A percentile compares a stretch with the other conserved stretches of the same genome.
These are phyloP conservation scores for Salminus brasiliensis DNA, from an alignment of 2,113 vertebrate species.

Conservation along the genomic window DNA sequence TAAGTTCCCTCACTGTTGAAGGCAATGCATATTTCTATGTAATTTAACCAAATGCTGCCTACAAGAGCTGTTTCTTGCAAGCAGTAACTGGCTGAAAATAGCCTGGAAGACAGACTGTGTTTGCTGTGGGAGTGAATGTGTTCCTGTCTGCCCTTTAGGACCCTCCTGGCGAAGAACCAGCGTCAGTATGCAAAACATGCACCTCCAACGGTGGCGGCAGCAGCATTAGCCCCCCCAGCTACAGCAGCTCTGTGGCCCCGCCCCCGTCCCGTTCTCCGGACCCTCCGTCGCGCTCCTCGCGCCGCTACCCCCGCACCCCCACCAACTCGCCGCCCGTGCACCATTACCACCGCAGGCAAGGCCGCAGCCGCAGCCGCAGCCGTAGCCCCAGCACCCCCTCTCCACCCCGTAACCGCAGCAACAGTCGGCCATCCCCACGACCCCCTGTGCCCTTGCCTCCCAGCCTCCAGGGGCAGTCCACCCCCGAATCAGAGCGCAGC, in stretches of 20 bases:
- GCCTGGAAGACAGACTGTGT: background rate
- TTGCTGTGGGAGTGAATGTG: conserved; percentile 14
- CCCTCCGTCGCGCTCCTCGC: conserved; percentile 68
- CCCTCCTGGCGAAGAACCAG: conserved; percentile 72
- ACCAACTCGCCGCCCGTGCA: conserved; percentile 66
- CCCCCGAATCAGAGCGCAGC: conserved; percentile 34
- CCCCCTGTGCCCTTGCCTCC: conserved; percentile 63
- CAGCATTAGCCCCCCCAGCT: conserved; percentile 66
- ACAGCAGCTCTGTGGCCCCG: conserved; percentile 61
- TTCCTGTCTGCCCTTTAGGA: conserved; percentile 70
- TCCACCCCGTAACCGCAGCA: conserved; percentile 56
- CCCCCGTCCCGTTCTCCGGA: conserved; percentile 66
- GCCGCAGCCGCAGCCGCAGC: conserved; percentile 57
- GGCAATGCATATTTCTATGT: background rate
- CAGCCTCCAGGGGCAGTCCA: conserved; percentile 63
- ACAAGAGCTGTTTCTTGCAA: background rate
- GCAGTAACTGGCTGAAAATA: background rate
- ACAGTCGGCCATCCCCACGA: conserved; percentile 58
- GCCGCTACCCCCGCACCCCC: conserved; percentile 73
- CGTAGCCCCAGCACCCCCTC: conserved; percentile 56
- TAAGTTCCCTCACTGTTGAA: background rate
- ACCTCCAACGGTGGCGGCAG: conserved; percentile 65
- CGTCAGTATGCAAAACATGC: conserved; percentile 72
- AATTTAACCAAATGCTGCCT: background rate
- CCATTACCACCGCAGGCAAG: conserved; percentile 64